Evolutionary conservation across 2,888 invertebrate genomes (phyloP), one percentile per base, ranked within the genome.

Genomic region (Callyntrura guangdongensis): DNA sequence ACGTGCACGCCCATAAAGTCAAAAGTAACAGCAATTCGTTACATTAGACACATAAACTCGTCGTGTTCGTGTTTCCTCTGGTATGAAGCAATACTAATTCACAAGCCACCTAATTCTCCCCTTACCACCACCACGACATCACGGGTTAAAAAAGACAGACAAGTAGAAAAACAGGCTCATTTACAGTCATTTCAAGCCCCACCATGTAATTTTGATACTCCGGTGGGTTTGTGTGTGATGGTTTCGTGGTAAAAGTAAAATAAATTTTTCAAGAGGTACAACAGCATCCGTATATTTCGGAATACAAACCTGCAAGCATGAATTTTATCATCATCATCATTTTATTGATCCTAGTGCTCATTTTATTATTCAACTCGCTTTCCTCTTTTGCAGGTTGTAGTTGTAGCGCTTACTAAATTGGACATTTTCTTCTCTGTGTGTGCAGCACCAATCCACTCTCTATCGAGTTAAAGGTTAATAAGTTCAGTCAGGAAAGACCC

Each of bases 201-300:
- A 27, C 77, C 53, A 77, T 77, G 53, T 77, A 77, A 77, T 77
- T 77, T 77, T 17, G 56, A 77, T 77, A 77, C 27, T 27, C 14
- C 17, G 77, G 53, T 56, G 6, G 56, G 77, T 77, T 53, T 77
- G 22, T 56, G 53, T 53, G 74, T n/a, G 56, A 45, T 72, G 72
- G 77, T 77, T 77, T 77, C 25, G 56, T 77, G 77, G 53, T 22
- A 22, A 22, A n/a, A 22, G 53, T 47, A 53, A 74, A 74, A 74
- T 56, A 14, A 25, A 25, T 53, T 12, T 22, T 53, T 22, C 74
- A 49, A 22, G 49, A 61, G 49, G 3, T 11, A 17, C 45, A 72
- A 36, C 14, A 2, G 53, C 27, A 27, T 67, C 67, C 1, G 11
- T 25, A 14, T 20, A 1, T 61, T 61, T 61, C 64, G 25, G n/a